phyloP scores from a whole-genome alignment of 2,113 vertebrate genomes.

The Australoheros scitulus region DNA sequence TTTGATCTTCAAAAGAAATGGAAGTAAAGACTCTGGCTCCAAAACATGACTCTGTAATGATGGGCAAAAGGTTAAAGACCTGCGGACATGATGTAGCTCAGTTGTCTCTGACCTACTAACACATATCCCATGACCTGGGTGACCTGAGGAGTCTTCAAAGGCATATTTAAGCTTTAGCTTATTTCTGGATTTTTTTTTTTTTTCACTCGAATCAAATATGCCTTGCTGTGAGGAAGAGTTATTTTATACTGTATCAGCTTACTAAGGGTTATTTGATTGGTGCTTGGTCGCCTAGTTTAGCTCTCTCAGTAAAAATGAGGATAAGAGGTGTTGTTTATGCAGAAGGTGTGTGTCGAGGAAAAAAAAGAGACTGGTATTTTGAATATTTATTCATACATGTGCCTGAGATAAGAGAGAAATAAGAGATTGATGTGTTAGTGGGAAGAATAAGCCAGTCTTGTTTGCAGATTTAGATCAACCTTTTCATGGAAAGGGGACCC shows the following conservation, averaged over 20 bases:
- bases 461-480: conserved; percentile 73
- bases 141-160: conserved; percentile 46
- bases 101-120: conserved; percentile 28
- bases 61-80: conserved; percentile 32
- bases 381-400: neutral
- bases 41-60: conserved; percentile 6
- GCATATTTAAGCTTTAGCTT: conserved; percentile 9
- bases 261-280: neutral
- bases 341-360: neutral
- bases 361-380: neutral
- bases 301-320: neutral
- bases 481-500: conserved; percentile 71
- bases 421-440: conserved; percentile 41
- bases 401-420: conserved; percentile 8
- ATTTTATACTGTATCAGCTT: neutral
- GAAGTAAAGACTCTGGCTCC: neutral
- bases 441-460: conserved; percentile 64
- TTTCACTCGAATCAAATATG: neutral
- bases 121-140: conserved; percentile 30
- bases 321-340: neutral
- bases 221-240: neutral
- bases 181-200: neutral
- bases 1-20: conserved; percentile 4
- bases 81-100: neutral
- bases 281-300: neutral